A percentile compares a stretch with the other conserved stretches of the same genome.
Conservation (phyloP, 2,113 vertebrate species). For the Cyphomyrus discorhynchus region DNA sequence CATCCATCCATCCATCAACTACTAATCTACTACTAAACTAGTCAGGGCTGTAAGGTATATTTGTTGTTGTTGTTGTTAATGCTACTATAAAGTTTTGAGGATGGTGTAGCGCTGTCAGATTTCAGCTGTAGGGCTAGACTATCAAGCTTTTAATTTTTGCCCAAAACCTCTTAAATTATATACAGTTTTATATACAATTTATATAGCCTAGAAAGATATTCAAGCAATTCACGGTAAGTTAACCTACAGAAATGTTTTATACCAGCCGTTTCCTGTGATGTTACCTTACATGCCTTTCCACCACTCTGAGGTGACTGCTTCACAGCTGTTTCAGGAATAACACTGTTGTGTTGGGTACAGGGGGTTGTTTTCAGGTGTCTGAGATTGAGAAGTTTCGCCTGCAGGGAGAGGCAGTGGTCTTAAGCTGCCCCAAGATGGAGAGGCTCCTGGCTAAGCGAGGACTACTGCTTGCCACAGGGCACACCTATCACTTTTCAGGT, state of each 20-base stretch:
- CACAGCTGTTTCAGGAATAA: background rate
- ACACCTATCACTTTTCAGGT: slow-evolving; percentile 30
- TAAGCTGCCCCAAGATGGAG: slow-evolving; percentile 58
- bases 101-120: background rate
- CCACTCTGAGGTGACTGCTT: background rate
- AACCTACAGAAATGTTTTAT: background rate
- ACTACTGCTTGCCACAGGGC: slow-evolving; percentile 23
- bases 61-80: background rate
- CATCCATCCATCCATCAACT: background rate
- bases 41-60: background rate
- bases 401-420: slow-evolving; percentile 69
- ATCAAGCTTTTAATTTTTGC: background rate
- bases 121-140: background rate
- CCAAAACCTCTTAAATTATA: background rate
- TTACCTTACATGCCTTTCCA: background rate
- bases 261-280: background rate
- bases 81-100: background rate
- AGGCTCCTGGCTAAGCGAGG: slow-evolving; percentile 32
- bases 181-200: background rate
- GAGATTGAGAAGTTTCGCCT: slow-evolving; percentile 47
- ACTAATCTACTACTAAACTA: background rate
- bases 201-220: background rate
- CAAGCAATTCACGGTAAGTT: background rate
- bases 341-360: slow-evolving; percentile 31
- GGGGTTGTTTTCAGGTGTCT: slow-evolving; percentile 39